Base-by-base conservation (phyloP, 2,113 vertebrate species). In the Catharus minimus region DNA sequence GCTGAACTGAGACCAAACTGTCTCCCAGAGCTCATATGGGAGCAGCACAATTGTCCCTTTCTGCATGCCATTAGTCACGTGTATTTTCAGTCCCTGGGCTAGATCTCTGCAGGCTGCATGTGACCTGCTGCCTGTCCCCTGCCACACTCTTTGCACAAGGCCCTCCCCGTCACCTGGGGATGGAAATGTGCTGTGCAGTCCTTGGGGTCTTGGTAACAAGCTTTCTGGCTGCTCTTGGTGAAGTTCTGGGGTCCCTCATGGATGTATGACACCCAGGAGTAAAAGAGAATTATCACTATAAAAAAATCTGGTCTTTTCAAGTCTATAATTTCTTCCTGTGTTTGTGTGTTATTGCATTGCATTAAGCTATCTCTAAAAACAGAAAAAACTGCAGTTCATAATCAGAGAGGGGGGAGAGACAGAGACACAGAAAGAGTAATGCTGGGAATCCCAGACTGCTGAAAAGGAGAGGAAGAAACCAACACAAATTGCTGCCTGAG, bases 331-430 rank as follows among this genome's bases (percentile, higher is more conserved):
- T 11, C 22, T 89, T 82, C 58, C 55, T 39, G 22, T 93, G 78
- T 92, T 96, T 95, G 69, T 93, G 66, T 86, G 46, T 39, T 91
- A 78, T 28, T 95, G 93, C 74, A 86, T 82, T 87, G 81, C 93
- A 90, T 95, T 92, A 95, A 93, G 71, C 33, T 92, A n/a, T 50
- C 53, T 88, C 86, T 89, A 50, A 89, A 93, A 88, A 85, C 79
- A 89, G 89, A 90, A 86, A 89, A 44, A 6, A 11, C 80, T 79
- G 47, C 74, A 86, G 72, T 91, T 92, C 83, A 89, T 84, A 89
- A 82, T 82, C 86, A 92, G 89, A 72, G 44, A 27, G 17, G 21
- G 36, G 50, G 13, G 21, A 47, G 88, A 83, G 73, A 41, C 2
- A 52, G 15, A 72, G 69, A 52, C 82, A 82, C 24, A 64, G 15